These are phyloP conservation scores for Lepus timidus DNA, from an alignment of 2,113 vertebrate genomes.

Conservation along the genomic window DNA sequence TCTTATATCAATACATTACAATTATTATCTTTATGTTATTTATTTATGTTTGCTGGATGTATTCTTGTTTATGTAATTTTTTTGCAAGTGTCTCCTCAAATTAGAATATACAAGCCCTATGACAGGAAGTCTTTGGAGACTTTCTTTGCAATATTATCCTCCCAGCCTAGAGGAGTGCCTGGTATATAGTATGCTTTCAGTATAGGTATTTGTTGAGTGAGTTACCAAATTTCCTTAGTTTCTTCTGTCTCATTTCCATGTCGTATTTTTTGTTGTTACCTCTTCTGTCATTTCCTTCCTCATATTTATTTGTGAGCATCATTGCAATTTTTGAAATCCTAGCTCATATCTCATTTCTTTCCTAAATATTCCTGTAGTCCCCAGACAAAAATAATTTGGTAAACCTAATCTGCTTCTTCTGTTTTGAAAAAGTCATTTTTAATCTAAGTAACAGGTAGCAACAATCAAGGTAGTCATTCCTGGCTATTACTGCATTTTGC, in stretches of 20 bases:
- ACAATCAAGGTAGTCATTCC: neutral
- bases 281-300: neutral
- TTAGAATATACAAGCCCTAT: neutral
- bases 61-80: neutral
- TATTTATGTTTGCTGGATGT: neutral
- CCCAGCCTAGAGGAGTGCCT: neutral
- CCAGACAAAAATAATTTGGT: neutral
- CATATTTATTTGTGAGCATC: neutral
- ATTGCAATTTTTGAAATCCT: neutral
- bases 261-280: neutral
- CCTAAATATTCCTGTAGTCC: neutral
- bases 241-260: neutral
- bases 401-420: neutral
- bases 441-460: neutral
- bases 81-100: neutral
- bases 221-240: neutral
- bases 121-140: neutral
- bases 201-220: neutral
- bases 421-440: neutral
- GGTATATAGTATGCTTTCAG: neutral
- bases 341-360: neutral
- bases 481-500: neutral
- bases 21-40: neutral
- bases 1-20: constrained; percentile 5
- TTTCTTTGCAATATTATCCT: neutral